Conservation (phyloP, 2,113 vertebrate genomes). For the Lepus europaeus region DNA sequence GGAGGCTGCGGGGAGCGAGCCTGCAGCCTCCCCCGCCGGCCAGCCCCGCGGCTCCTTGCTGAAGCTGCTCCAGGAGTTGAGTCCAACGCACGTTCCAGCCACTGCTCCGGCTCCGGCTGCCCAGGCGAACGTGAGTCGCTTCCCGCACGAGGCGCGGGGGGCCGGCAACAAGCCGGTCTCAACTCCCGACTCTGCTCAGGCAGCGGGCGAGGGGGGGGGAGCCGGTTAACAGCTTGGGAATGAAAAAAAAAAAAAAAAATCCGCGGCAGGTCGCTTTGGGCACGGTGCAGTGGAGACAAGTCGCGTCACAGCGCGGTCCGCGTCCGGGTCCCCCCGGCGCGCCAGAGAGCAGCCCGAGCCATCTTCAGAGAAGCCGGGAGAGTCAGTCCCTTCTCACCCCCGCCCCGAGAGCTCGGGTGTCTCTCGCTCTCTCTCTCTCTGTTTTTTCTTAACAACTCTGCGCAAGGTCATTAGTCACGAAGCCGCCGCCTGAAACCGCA, state of each 20-base stretch:
- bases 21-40: constrained; percentile 65
- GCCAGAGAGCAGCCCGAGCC: constrained; percentile 85
- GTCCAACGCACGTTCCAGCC: constrained; percentile 84
- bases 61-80: constrained; percentile 83
- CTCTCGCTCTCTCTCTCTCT: constrained; percentile 39
- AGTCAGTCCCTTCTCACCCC: constrained; percentile 83
- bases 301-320: constrained; percentile 81
- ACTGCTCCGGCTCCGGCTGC: constrained; percentile 78
- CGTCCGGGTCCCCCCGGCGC: constrained; percentile 75
- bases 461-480: constrained; percentile 92
- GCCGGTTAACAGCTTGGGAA: constrained; percentile 23
- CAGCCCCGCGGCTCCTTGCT: constrained; percentile 73
- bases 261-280: constrained; percentile 78
- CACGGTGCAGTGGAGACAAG: constrained; percentile 72
- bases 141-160: constrained; percentile 81
- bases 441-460: constrained; percentile 87
- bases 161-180: constrained; percentile 78
- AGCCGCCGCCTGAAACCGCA: constrained; percentile 86
- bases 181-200: constrained; percentile 84
- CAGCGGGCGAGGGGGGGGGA: constrained; percentile 32
- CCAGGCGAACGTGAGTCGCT: constrained; percentile 77
- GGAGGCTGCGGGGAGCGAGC: constrained; percentile 66
- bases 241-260: constrained; percentile 45
- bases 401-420: constrained; percentile 80
- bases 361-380: constrained; percentile 85